Evolutionary conservation across 2,888 invertebrate genomes (phyloP).

Genomic region (Catocala sponsa): DNA sequence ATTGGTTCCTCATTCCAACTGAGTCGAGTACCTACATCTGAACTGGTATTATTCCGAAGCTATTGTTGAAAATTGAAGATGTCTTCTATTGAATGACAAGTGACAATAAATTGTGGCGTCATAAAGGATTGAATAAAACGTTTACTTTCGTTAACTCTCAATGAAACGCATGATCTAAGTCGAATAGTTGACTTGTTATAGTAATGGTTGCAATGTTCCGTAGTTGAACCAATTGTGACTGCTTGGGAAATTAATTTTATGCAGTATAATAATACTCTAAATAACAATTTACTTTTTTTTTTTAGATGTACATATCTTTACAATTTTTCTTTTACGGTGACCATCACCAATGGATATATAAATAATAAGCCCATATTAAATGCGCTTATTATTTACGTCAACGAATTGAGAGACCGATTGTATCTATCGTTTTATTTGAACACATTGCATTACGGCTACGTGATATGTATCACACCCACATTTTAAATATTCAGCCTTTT

Average conservation of each 20-base stretch:
- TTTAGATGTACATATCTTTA: too few species aligned
- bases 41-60: conserved; percentile 39
- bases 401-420: too few species aligned
- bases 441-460: too few species aligned
- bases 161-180: conserved; percentile 1
- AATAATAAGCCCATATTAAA: too few species aligned
- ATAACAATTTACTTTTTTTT: too few species aligned
- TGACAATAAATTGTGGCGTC: conserved; percentile 37
- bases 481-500: too few species aligned
- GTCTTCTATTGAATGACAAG: conserved; percentile 29
- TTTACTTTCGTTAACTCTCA: conserved; percentile 28
- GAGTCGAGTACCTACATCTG: conserved; percentile 33
- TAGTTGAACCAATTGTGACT: not conserved
- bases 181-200: not conserved
- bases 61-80: conserved; percentile 48
- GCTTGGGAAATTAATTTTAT: not conserved
- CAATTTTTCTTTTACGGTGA: too few species aligned
- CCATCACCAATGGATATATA: too few species aligned
- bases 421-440: too few species aligned
- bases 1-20: conserved; percentile 80
- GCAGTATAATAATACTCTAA: not conserved
- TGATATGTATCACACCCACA: too few species aligned
- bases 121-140: conserved; percentile 32
- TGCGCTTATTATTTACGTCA: too few species aligned
- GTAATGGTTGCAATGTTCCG: not conserved